Evolutionary conservation across 1,140 invertebrate species (phyloP).

Genomic region (Eumaeus atala): DNA sequence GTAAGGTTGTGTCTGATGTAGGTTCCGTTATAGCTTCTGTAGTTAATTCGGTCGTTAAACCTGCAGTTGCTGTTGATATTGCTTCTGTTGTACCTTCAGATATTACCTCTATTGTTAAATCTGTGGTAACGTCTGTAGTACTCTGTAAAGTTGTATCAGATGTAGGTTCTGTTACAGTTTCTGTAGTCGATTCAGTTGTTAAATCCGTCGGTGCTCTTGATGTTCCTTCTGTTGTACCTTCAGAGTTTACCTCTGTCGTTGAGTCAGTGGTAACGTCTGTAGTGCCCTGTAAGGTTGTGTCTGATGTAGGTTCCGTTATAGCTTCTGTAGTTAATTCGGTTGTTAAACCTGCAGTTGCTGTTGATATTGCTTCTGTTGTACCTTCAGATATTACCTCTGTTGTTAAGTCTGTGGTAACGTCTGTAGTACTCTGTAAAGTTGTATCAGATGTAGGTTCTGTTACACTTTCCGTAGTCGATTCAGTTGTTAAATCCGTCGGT

Average conservation of each 20-base stretch:
- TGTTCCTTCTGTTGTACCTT: slow-evolving; percentile 3
- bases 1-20: background rate
- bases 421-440: slow-evolving; percentile 1
- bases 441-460: slow-evolving; percentile 1
- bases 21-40: background rate
- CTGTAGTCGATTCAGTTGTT: background rate
- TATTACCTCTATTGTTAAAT: too few relatives aligned
- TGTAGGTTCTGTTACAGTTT: background rate
- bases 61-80: background rate
- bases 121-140: slow-evolving; percentile 1
- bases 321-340: background rate
- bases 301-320: background rate
- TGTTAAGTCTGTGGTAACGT: background rate
- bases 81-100: background rate
- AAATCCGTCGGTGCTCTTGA: background rate
- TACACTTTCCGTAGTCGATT: slow-evolving; percentile 3
- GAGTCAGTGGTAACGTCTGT: too few relatives aligned
- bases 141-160: slow-evolving; percentile 3
- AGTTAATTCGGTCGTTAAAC: slow-evolving; percentile 12
- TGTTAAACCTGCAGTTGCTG: background rate
- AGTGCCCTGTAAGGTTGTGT: background rate
- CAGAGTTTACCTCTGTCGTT: background rate
- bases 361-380: too few relatives aligned
- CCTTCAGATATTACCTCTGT: too few relatives aligned
- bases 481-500: slow-evolving; percentile 5